Percentiles rank a stretch among this genome's conserved stretches.
phyloP scores from a whole-genome alignment of 1,140 invertebrate genomes.

The Rhyzopertha dominica region DNA sequence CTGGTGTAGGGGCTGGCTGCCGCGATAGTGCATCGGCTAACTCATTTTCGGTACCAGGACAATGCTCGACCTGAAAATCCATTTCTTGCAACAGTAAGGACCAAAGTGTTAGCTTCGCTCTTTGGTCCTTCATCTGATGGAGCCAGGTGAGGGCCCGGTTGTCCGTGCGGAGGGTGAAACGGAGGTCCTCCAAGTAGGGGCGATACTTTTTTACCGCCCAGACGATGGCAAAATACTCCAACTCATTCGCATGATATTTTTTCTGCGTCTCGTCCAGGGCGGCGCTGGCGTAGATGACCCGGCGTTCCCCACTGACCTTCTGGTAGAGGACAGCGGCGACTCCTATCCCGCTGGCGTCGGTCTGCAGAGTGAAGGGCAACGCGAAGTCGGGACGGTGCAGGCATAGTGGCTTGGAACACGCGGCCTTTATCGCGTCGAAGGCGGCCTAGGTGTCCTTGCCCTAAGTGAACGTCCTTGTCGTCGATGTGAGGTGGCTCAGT shows the following conservation, averaged over 20 bases:
- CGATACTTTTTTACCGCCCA: slow-evolving; percentile 40
- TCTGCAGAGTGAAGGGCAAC: slow-evolving; percentile 17
- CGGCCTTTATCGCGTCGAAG: slow-evolving; percentile 2
- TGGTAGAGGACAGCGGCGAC: slow-evolving; percentile 26
- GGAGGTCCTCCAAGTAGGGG: slow-evolving; percentile 24
- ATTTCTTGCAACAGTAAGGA: not conserved
- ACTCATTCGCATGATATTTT: slow-evolving; percentile 24
- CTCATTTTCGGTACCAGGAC: not conserved
- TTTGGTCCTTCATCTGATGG: too few relatives aligned
- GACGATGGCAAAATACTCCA: slow-evolving; percentile 45
- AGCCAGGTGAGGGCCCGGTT: slow-evolving; percentile 6
- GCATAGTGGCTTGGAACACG: not conserved
- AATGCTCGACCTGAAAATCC: too few relatives aligned
- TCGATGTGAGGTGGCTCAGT: slow-evolving; percentile 14
- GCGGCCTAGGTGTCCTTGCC: not conserved
- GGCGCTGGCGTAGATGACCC: slow-evolving; percentile 9
- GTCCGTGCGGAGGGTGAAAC: slow-evolving; percentile 12
- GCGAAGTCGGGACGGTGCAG: slow-evolving; percentile 5
- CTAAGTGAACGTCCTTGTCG: slow-evolving; percentile 15
- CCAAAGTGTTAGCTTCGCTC: not conserved
- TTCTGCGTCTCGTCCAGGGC: not conserved
- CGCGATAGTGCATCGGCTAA: not conserved
- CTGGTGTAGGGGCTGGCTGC: not conserved
- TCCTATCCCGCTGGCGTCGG: slow-evolving; percentile 25
- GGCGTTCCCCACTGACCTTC: slow-evolving; percentile 6